Base-by-base conservation (phyloP, 2,888 invertebrate species). In the Mimumesa dahlbomi region DNA sequence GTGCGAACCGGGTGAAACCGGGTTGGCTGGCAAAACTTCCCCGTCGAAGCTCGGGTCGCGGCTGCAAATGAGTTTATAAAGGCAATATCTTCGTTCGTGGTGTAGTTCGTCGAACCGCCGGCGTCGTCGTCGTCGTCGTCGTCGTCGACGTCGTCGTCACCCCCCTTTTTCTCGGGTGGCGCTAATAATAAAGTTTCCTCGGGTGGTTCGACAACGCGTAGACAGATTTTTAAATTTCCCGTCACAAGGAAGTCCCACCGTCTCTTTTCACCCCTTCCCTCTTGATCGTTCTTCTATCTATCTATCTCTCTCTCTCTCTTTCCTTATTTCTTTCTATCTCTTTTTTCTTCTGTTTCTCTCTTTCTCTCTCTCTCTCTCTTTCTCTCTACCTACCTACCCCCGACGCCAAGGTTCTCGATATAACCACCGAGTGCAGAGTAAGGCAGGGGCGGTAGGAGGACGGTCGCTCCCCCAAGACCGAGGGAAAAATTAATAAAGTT, bases 401-500 rank as follows among this genome's bases (percentile, higher is more conserved):
- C 40, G 34, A 43, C 46, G 59, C 59, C 77, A 38, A 65, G 73
- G 72, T 72, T 77, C 72, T 77, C 77, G 79, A 80, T 80, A 81
- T 77, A 81, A 77, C 70, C 69, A 43, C 34, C 52, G 19, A 36
- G 63, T 40, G 49, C 13, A 64, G 50, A 54, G 13, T n/a, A 42
- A 11, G 48, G 42, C 38, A 29, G 54, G 22, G 38, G 43, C 22
- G 52, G 19, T 9, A 19, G 48, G 42, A 19, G 38, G 34, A 42
- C 19, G 53, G 18, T 59, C 58, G 75, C 81, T 86, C 85, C 86
- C 86, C 87, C 84, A 87, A 88, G 87, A 87, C 87, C 86, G 83
- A 87, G 88, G 88, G 89, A 89, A 89, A 89, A 89, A 89, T 89
- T 89, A 89, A 89, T 89, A 89, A 89, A 89, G 89, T 89, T 89